Percentiles rank a stretch among this genome's conserved stretches.
phyloP scores from a whole-genome alignment of 2,113 vertebrate species.

The Collichthys lucidus region DNA sequence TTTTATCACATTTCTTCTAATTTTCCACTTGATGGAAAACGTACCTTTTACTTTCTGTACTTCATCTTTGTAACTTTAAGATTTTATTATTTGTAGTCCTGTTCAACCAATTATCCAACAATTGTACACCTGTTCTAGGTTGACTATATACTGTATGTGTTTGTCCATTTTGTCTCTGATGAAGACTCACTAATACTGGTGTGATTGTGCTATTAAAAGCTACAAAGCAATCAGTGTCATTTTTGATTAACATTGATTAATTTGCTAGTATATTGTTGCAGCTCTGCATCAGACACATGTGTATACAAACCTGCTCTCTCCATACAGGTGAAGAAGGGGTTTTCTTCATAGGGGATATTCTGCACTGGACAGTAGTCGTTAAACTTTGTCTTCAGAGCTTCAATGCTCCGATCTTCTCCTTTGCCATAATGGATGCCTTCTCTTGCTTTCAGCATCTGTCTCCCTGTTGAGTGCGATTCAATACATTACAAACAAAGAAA shows the following conservation, averaged over 20 bases:
- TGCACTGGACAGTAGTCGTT: conserved; percentile 75
- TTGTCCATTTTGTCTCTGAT: not conserved
- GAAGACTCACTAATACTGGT: not conserved
- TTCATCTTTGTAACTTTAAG: not conserved
- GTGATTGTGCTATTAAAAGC: not conserved
- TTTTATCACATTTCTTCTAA: not conserved
- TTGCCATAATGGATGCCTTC: conserved; percentile 63
- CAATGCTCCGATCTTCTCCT: conserved; percentile 68
- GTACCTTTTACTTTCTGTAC: not conserved
- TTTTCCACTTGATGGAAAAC: not conserved
- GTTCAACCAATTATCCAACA: not conserved
- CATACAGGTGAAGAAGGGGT: conserved; percentile 85
- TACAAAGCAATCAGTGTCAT: not conserved
- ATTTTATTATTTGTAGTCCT: too few species aligned
- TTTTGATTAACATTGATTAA: not conserved
- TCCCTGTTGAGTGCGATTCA: conserved; percentile 55
- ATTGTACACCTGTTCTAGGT: not conserved
- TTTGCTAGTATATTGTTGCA: not conserved
- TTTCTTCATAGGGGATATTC: conserved; percentile 74
- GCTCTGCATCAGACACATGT: not conserved
- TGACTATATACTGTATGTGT: not conserved
- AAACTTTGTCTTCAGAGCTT: conserved; percentile 80
- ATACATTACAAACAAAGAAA: not conserved
- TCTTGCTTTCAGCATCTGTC: conserved; percentile 70
- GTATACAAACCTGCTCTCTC: conserved; percentile 78